Evolutionary conservation across 2,113 vertebrate genomes (phyloP), one percentile per base, ranked within the genome.

Genomic region (Donacobius atricapilla): DNA sequence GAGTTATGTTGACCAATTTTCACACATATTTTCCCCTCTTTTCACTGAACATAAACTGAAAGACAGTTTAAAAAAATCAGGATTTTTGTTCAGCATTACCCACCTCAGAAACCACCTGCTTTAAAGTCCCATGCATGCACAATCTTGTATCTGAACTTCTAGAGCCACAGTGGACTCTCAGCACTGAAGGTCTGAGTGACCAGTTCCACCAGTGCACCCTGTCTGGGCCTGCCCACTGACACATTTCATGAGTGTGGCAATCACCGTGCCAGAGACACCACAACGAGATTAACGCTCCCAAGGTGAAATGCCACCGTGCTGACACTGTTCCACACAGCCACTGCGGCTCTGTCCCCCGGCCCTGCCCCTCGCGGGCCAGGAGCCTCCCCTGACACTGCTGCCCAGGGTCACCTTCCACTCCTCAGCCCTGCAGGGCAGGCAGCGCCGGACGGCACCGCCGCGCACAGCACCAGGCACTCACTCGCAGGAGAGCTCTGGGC

Each of bases 1-100:
- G 89, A 83, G 70, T 61, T 89, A 75, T 25, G 42, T 30, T 90
- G 86, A 83, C 45, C 69, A 56, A 76, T 92, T 96, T 97, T 37
- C 94, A 96, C 60, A 93, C 33, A 15, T 56, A 89, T 58, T 88
- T 72, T 18, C 50, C 77, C 45, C 50, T 95, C 66, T 86, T 86
- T 66, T 77, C 54, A 91, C n/a, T n/a, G 24, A 88, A 31, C 1
- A 12, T 37, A 50, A 86, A 83, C 37, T 45, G 81, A 81, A 87
- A 89, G 39, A 73, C 1, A 2, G 22, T 45, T 51, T 27, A 63
- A 81, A 64, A 28, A 75, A 64, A 15, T 9, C 21, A 44, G 48
- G 30, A 78, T 17, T 58, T 83, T 73, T 86, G 39, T 54, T 70
- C 47, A 66, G 23, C 72, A 31, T 86, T 63, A 69, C 63, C 87